Percentiles rank a stretch among this genome's conserved stretches.
Evolutionary conservation across 2,797 vertebrate genomes (phyloP).

Genomic region (Mormyrops boulengeri): DNA sequence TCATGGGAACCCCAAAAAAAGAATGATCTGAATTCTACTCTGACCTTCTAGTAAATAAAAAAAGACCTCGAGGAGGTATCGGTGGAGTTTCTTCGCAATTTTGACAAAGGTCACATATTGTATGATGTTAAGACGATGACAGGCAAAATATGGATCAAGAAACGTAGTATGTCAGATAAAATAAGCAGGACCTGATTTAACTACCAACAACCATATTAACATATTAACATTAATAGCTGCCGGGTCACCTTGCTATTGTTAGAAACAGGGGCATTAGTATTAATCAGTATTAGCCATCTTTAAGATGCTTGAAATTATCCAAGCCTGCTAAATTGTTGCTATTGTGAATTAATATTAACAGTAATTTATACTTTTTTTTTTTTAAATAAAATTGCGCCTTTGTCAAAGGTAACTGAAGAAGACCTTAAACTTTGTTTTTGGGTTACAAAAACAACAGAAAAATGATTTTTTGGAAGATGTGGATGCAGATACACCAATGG

Average conservation of each 20-base stretch:
- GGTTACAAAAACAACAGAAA: neutral
- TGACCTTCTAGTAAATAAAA: constrained; percentile 16
- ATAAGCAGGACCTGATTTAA: constrained; percentile 12
- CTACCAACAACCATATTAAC: constrained; percentile 10
- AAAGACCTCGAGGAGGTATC: neutral
- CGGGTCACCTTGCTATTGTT: constrained; percentile 7
- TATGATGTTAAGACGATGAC: constrained; percentile 1
- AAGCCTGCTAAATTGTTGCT: neutral
- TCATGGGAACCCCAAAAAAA: neutral
- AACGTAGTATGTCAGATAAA: neutral
- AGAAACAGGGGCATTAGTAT: neutral
- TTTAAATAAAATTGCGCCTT: neutral
- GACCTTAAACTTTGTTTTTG: neutral
- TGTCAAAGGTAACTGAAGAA: neutral
- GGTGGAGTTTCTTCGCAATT: constrained; percentile 24
- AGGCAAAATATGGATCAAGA: neutral
- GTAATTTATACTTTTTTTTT: neutral
- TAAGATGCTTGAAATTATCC: neutral
- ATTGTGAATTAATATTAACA: neutral
- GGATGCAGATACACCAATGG: neutral
- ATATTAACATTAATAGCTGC: constrained; percentile 6
- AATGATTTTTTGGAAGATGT: neutral
- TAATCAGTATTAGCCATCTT: constrained; percentile 5
- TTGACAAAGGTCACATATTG: constrained; percentile 18
- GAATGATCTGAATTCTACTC: neutral